Conservation (phyloP, 2,888 invertebrate genomes). For the Phyto melanocephala region DNA sequence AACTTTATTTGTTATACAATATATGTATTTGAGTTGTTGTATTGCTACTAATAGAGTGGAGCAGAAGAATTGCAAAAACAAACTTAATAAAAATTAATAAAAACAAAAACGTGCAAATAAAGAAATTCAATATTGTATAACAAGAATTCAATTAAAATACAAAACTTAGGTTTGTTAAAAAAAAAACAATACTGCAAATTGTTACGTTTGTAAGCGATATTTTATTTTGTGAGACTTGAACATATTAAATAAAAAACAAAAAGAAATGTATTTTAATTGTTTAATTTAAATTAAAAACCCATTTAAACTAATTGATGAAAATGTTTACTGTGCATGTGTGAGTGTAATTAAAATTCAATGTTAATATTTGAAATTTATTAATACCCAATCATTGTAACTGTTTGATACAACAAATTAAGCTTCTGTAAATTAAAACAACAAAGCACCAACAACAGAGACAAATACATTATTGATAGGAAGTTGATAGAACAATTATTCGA, state of each 20-base stretch:
- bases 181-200: neutral
- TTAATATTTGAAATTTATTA: slow-evolving; percentile 13
- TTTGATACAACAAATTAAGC: slow-evolving; percentile 4
- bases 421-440: slow-evolving; percentile 7
- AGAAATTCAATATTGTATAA: neutral
- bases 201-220: neutral
- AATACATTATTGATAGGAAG: neutral
- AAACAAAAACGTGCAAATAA: neutral
- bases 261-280: slow-evolving; percentile 45
- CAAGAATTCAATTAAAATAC: neutral
- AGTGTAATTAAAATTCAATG: neutral
- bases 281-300: slow-evolving; percentile 23
- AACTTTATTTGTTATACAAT: neutral
- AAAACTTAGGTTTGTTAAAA: neutral
- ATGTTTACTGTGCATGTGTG: neutral
- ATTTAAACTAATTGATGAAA: slow-evolving; percentile 35
- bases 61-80: slow-evolving; percentile 6
- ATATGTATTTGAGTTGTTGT: neutral
- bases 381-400: slow-evolving; percentile 4
- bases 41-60: slow-evolving; percentile 2
- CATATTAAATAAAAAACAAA: too few relatives aligned
- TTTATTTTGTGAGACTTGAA: too few relatives aligned
- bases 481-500: neutral
- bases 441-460: neutral
- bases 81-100: too few relatives aligned